A percentile compares a stretch with the other conserved stretches of the same genome.
Conservation (phyloP, 1,140 invertebrate genomes). For the Latrodectus geometricus region DNA sequence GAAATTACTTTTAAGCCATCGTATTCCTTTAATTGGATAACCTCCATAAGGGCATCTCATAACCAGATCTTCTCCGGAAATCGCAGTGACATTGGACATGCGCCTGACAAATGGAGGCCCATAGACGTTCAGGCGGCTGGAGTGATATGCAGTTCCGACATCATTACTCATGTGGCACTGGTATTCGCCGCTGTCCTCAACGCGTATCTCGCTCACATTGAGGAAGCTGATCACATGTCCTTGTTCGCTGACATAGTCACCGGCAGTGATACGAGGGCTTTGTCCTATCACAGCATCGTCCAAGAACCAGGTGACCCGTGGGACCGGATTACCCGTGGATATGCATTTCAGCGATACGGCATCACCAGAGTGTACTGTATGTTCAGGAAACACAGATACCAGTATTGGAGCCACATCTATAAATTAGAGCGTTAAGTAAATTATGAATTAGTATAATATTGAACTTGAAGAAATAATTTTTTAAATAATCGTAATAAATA, state of each 20-base stretch:
- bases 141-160: slow-evolving; percentile 66
- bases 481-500: too few relatives aligned
- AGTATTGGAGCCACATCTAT: slow-evolving; percentile 65
- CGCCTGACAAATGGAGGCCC: slow-evolving; percentile 69
- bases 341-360: slow-evolving; percentile 72
- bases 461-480: too few relatives aligned
- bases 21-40: slow-evolving; percentile 67
- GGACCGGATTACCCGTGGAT: slow-evolving; percentile 90
- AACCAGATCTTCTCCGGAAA: slow-evolving; percentile 68
- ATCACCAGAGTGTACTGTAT: slow-evolving; percentile 34
- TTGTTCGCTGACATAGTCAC: slow-evolving; percentile 73
- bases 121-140: slow-evolving; percentile 64
- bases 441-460: too few relatives aligned
- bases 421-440: too few relatives aligned
- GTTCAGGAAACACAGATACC: slow-evolving; percentile 61
- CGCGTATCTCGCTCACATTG: slow-evolving; percentile 69
- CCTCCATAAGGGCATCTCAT: slow-evolving; percentile 66
- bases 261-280: slow-evolving; percentile 71
- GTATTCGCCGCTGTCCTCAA: slow-evolving; percentile 70
- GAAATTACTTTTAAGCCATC: slow-evolving; percentile 71
- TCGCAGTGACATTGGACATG: slow-evolving; percentile 70
- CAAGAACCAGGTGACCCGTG: slow-evolving; percentile 93
- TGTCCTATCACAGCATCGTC: slow-evolving; percentile 74
- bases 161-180: slow-evolving; percentile 68
- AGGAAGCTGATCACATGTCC: slow-evolving; percentile 70